Percentiles rank a stretch among this genome's conserved stretches.
Conservation (phyloP, 2,113 vertebrate species). For the Rhinolophus sinicus region DNA sequence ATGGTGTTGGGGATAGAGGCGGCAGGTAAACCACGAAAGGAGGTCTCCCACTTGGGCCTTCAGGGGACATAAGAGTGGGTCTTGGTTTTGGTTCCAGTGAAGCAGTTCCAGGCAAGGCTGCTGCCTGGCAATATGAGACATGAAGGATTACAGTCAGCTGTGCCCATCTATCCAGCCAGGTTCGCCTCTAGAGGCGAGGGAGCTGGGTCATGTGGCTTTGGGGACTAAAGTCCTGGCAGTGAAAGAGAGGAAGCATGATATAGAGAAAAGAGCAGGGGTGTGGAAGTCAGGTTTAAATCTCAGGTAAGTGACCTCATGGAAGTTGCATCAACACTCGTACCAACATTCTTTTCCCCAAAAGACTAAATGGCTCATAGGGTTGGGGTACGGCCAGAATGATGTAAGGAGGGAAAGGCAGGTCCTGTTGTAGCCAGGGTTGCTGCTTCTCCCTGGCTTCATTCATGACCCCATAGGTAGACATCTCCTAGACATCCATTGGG, state of each 20-base stretch:
- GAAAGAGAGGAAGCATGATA: background rate
- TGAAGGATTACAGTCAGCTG: no score
- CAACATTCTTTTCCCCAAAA: background rate
- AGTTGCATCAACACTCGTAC: background rate
- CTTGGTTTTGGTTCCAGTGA: background rate
- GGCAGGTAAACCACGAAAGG: background rate
- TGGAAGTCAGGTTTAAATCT: background rate
- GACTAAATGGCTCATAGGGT: background rate
- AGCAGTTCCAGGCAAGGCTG: background rate
- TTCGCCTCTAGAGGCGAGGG: background rate
- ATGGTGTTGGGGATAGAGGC: background rate
- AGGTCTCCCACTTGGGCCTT: background rate
- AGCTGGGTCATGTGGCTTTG: background rate
- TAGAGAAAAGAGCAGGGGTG: background rate
- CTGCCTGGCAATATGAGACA: background rate
- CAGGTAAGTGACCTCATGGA: background rate
- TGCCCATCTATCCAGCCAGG: background rate
- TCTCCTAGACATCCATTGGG: background rate
- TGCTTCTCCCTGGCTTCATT: background rate
- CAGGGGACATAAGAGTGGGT: background rate
- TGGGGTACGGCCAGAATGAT: background rate
- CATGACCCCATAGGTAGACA: background rate
- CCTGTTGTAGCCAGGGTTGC: background rate
- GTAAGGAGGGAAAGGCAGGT: background rate
- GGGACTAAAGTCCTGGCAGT: background rate